Base-by-base conservation (phyloP, 1,140 invertebrate species). In the Papilio xuthus region DNA sequence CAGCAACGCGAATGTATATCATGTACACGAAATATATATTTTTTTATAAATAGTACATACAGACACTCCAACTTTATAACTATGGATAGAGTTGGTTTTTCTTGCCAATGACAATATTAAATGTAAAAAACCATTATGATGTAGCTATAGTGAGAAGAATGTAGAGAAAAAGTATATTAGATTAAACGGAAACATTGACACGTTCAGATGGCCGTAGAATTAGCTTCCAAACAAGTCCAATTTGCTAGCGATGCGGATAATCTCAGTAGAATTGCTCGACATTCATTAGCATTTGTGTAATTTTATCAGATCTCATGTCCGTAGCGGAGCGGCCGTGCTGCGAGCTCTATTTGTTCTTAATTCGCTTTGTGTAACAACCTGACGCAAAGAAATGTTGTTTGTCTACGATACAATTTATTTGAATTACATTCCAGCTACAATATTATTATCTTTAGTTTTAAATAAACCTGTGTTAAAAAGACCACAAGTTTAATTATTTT, bases 201-300 rank as follows among this genome's bases (percentile, higher is more conserved):
- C 13, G 60, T 63, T 6, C 23, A 63, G 26, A 81, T 85, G 74
- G 82, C 71, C 79, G 78, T 84, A 69, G 85, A 88, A 88, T 86
- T 86, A 87, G 83, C 86, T 78, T 79, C 83, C 87, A 91, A 91
- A 86, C 83, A 87, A 84, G 84, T 86, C 83, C 84, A 88, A 91
- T 89, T 90, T 86, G 80, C 83, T 81, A 86, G 80, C 75, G 83
- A 88, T 81, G 81, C 88, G 82, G 87, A 87, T 91, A 89, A 90
- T 91, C 87, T 89, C 80, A 73, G 81, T 73, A 56, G 80, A 85
- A 86, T 82, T 88, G 83, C 80, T 82, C 83, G 81, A 84, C 84
- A 90, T 91, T 90, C 88, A 90, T 91, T 91, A 91, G 85, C 89
- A 90, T 92, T 92, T 88, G 85, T 87, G 88, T 90, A 92, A 90